These are phyloP conservation scores for Ranitomeya variabilis DNA, from an alignment of 2,113 vertebrate genomes.

Conservation along the genomic window DNA sequence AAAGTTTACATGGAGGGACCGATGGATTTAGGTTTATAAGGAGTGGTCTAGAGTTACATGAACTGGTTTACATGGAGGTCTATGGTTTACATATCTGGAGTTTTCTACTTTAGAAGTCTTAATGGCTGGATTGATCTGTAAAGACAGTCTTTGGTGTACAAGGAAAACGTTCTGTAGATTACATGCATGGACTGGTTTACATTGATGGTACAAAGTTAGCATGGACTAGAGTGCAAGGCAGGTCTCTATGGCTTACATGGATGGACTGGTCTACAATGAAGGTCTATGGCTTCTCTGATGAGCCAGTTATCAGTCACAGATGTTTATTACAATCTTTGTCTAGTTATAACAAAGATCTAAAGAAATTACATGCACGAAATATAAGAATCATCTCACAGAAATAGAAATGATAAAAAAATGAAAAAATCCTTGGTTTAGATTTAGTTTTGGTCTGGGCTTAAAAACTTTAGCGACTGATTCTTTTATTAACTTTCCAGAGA, in stretches of 20 bases:
- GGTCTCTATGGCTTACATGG: background rate
- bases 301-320: background rate
- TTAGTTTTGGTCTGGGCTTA: background rate
- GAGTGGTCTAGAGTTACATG: background rate
- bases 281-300: background rate
- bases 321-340: background rate
- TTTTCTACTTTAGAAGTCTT: background rate
- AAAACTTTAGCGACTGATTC: background rate
- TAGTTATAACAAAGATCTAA: background rate
- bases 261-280: background rate
- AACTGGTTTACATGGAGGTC: background rate
- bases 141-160: background rate
- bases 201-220: background rate
- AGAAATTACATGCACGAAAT: background rate
- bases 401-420: background rate
- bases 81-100: background rate
- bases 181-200: background rate
- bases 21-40: background rate
- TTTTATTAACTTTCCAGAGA: background rate
- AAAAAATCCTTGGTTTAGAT: too few species aligned
- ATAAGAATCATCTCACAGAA: background rate
- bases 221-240: too few species aligned
- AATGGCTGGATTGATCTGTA: background rate
- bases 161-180: background rate
- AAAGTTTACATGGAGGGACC: background rate